Percentiles rank a stretch among this genome's conserved stretches.
Evolutionary conservation across 2,888 invertebrate species (phyloP).

Genomic region (Hydriomena furcata): DNA sequence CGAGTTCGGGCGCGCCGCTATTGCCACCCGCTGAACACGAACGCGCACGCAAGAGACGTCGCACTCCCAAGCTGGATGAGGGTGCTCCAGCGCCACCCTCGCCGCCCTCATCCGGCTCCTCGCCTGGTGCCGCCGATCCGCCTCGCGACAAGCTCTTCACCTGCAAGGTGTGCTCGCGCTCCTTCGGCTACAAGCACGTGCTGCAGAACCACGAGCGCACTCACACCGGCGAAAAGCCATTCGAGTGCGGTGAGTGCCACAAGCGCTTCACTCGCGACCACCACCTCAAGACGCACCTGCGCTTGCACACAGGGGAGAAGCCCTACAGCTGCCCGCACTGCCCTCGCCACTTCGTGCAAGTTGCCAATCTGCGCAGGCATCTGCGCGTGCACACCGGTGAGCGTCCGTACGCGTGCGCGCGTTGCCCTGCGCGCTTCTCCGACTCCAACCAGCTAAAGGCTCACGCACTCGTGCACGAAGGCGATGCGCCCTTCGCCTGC

Average conservation of each 20-base stretch:
- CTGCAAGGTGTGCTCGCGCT: constrained; percentile 93
- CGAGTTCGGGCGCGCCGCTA: constrained; percentile 82
- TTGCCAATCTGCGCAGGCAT: constrained; percentile 94
- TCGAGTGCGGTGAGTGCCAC: constrained; percentile 95
- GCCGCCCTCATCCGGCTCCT: constrained; percentile 78
- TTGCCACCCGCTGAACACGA: constrained; percentile 74
- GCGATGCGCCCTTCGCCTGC: constrained; percentile 95
- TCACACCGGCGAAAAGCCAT: constrained; percentile 97
- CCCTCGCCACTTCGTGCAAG: constrained; percentile 96
- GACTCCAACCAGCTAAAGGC: constrained; percentile 97
- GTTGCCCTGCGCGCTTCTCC: constrained; percentile 93
- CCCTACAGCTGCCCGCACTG: constrained; percentile 96
- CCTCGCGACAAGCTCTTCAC: constrained; percentile 93
- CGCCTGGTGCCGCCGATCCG: constrained; percentile 75
- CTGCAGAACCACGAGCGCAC: constrained; percentile 97
- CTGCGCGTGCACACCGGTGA: constrained; percentile 96
- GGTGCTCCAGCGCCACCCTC: constrained; percentile 62
- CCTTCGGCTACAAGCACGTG: constrained; percentile 97
- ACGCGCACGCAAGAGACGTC: constrained; percentile 74
- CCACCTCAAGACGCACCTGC: constrained; percentile 96
- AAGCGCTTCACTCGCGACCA: constrained; percentile 97
- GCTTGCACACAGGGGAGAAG: constrained; percentile 96
- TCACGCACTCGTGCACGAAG: constrained; percentile 94
- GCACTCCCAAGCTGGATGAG: constrained; percentile 74
- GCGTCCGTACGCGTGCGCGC: constrained; percentile 93